These are phyloP conservation scores for Aptenodytes forsteri DNA, from an alignment of 2,113 vertebrate species.

Conservation along the genomic window DNA sequence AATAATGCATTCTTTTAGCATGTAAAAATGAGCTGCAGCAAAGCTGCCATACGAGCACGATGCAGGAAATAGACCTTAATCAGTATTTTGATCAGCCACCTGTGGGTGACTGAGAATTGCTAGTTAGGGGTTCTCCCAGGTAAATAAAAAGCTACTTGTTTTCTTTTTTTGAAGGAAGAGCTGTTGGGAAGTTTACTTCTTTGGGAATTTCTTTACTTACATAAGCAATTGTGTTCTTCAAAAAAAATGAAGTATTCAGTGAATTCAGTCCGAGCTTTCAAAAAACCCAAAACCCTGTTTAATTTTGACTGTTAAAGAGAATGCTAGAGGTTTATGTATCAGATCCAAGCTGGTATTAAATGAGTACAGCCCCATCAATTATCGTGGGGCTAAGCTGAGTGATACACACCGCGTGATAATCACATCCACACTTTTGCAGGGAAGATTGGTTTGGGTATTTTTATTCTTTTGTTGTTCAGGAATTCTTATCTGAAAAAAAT, in stretches of 20 bases:
- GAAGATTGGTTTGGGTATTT: background rate
- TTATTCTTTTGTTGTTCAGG: background rate
- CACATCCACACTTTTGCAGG: background rate
- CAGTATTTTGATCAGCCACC: conserved; percentile 56
- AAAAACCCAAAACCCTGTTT: background rate
- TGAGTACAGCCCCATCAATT: background rate
- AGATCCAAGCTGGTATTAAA: background rate
- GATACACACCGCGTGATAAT: background rate
- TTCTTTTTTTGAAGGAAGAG: background rate
- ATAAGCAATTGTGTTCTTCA: background rate
- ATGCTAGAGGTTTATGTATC: background rate
- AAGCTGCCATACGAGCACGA: conserved; percentile 20
- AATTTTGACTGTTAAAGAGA: background rate
- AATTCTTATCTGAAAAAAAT: background rate
- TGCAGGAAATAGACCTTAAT: conserved; percentile 39
- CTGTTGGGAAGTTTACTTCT: background rate
- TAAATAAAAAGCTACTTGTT: background rate
- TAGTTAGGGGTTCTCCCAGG: conserved; percentile 8
- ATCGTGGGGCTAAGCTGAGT: background rate
- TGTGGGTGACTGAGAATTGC: conserved; percentile 35
- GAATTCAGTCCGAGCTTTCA: background rate
- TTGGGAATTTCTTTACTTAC: background rate
- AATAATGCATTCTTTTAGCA: conserved; percentile 15
- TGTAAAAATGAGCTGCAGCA: conserved; percentile 28
- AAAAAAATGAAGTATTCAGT: background rate